phyloP scores from a whole-genome alignment of 2,113 vertebrate genomes.

The Passer domesticus region DNA sequence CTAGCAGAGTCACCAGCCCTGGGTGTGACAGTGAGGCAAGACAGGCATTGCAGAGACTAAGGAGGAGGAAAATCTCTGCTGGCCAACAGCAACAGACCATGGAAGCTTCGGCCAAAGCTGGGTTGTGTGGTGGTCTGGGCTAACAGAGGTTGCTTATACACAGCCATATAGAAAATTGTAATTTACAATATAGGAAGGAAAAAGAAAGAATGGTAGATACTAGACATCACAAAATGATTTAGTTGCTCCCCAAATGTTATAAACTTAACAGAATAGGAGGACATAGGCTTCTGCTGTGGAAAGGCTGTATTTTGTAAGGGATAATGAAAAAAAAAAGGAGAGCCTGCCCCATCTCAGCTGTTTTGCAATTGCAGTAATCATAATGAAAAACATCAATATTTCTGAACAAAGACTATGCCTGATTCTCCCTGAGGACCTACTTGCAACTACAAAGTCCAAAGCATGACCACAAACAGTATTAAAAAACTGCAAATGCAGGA shows the following conservation, averaged over 20 bases:
- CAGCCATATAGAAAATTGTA: not conserved
- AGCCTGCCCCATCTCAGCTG: not conserved
- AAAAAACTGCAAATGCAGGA: not conserved
- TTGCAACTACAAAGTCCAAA: not conserved
- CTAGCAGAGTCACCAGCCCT: not conserved
- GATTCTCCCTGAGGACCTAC: not conserved
- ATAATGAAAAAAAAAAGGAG: not conserved
- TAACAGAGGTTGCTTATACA: not conserved
- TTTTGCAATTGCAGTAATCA: not conserved
- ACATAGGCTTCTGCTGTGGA: not conserved
- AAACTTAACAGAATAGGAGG: not conserved
- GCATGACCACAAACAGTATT: not conserved
- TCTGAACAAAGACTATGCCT: not conserved
- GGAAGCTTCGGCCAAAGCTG: not conserved
- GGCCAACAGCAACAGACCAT: not conserved
- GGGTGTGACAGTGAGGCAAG: not conserved
- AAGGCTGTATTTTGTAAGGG: not conserved
- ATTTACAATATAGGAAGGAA: not conserved
- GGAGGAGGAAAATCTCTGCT: not conserved
- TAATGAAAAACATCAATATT: not conserved
- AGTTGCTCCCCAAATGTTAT: not conserved
- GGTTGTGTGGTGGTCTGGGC: not conserved
- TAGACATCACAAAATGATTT: not conserved
- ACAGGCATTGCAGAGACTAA: not conserved
- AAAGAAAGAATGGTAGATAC: not conserved